These are phyloP conservation scores for Saccopteryx bilineata DNA, from an alignment of 2,113 vertebrate species.

Conservation along the genomic window DNA sequence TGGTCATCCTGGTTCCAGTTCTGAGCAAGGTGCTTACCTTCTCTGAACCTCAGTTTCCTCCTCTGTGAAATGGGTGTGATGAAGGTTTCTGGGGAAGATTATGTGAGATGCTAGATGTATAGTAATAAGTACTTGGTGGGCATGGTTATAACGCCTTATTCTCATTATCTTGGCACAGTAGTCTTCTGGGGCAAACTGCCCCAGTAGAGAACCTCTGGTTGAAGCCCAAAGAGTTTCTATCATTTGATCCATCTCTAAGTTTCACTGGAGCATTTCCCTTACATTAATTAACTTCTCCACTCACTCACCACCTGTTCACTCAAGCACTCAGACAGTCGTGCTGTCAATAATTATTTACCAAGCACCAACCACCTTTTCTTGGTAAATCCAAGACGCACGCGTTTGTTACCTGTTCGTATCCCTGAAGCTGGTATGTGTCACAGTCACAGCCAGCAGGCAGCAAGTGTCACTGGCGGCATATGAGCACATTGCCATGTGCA, in stretches of 20 bases:
- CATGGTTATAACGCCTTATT: background rate
- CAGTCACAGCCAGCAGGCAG: background rate
- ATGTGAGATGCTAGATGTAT: too few species aligned
- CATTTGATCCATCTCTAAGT: background rate
- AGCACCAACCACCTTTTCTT: background rate
- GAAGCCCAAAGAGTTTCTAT: background rate
- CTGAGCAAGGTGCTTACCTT: background rate
- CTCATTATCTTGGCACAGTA: background rate
- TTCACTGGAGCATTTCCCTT: background rate
- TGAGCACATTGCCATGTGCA: fast-evolving
- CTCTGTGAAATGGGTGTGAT: background rate
- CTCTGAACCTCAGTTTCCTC: background rate
- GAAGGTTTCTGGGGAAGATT: background rate
- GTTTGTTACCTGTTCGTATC: background rate
- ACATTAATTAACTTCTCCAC: background rate
- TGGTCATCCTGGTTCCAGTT: background rate
- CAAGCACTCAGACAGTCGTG: background rate
- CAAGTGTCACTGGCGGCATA: background rate
- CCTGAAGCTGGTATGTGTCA: background rate
- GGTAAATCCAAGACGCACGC: background rate
- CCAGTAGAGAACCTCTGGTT: background rate
- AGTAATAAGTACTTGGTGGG: background rate
- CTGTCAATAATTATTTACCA: background rate
- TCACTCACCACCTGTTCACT: background rate
- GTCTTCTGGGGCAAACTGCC: background rate